Evolutionary conservation across 1,140 invertebrate species (phyloP).

Genomic region (Subanguina moxae): DNA sequence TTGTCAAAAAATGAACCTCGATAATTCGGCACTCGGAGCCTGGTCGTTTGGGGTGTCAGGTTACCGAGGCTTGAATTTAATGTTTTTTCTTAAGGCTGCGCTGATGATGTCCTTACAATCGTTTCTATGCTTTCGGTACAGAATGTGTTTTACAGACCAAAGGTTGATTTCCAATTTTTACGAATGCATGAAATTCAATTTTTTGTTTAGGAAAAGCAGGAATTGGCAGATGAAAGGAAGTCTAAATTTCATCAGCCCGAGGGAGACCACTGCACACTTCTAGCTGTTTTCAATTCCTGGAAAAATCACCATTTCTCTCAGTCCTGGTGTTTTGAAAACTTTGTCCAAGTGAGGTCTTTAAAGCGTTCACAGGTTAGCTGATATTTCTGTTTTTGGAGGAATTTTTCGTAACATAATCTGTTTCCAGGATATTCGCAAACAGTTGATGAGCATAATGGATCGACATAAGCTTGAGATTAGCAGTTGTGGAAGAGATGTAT

Average conservation of each 20-base stretch:
- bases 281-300: constrained; percentile 99
- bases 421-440: constrained; percentile 87
- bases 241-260: constrained; percentile 98
- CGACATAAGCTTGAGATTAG: constrained; percentile 92
- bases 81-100: constrained; percentile 69
- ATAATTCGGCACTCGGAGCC: too few species aligned
- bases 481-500: constrained; percentile 83
- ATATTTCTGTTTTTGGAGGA: constrained; percentile 18
- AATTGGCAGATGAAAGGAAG: constrained; percentile 94
- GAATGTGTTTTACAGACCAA: constrained; percentile 89
- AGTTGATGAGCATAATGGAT: constrained; percentile 71
- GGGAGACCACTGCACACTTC: constrained; percentile 91
- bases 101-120: constrained; percentile 95
- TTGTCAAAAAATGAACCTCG: too few species aligned
- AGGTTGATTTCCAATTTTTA: constrained; percentile 59
- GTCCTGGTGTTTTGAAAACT: constrained; percentile 99
- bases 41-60: too few species aligned
- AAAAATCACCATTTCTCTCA: constrained; percentile 98
- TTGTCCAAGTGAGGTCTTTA: constrained; percentile 91
- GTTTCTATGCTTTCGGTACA: constrained; percentile 98
- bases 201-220: constrained; percentile 83
- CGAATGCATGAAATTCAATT: neutral
- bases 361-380: constrained; percentile 73
- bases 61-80: too few species aligned
- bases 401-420: constrained; percentile 8